phyloP scores from a whole-genome alignment of 2,797 vertebrate genomes.

The Microcaecilia unicolor region DNA sequence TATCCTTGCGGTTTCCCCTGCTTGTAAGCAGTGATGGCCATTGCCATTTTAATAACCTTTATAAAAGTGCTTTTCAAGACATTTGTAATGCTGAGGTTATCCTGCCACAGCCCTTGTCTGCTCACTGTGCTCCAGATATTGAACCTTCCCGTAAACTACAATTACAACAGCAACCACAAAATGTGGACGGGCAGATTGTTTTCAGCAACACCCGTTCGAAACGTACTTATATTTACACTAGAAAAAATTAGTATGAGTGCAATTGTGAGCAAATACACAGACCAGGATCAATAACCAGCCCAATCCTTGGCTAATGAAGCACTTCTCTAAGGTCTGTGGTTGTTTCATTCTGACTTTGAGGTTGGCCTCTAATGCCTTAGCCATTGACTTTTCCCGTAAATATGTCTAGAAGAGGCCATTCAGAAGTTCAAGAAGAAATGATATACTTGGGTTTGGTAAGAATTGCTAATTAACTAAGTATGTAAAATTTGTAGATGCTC shows the following conservation, averaged over 20 bases:
- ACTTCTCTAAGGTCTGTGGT: constrained; percentile 90
- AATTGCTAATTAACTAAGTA: constrained; percentile 74
- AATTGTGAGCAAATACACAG: constrained; percentile 94
- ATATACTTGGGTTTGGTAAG: constrained; percentile 70
- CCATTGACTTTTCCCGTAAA: constrained; percentile 93
- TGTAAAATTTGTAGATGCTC: constrained; percentile 57
- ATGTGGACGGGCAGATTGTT: constrained; percentile 92
- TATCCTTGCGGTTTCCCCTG: constrained; percentile 55
- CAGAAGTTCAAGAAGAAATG: constrained; percentile 59
- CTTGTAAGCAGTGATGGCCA: constrained; percentile 51
- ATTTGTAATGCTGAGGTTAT: constrained; percentile 74
- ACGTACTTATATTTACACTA: constrained; percentile 99
- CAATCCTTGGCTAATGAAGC: constrained; percentile 97
- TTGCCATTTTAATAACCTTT: constrained; percentile 58
- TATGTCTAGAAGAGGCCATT: constrained; percentile 67
- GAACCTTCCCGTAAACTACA: constrained; percentile 99
- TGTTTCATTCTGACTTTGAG: constrained; percentile 89
- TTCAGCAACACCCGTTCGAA: constrained; percentile 90
- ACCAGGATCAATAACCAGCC: constrained; percentile 96
- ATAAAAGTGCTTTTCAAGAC: constrained; percentile 62
- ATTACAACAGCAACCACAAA: constrained; percentile 92
- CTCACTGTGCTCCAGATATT: constrained; percentile 89
- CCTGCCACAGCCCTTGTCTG: constrained; percentile 84
- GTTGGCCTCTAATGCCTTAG: constrained; percentile 93
- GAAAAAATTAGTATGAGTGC: constrained; percentile 99